A percentile compares a stretch with the other conserved stretches of the same genome.
These are phyloP conservation scores for Lasioglossum baleicum DNA, from an alignment of 1,140 invertebrate genomes.

Conservation along the genomic window DNA sequence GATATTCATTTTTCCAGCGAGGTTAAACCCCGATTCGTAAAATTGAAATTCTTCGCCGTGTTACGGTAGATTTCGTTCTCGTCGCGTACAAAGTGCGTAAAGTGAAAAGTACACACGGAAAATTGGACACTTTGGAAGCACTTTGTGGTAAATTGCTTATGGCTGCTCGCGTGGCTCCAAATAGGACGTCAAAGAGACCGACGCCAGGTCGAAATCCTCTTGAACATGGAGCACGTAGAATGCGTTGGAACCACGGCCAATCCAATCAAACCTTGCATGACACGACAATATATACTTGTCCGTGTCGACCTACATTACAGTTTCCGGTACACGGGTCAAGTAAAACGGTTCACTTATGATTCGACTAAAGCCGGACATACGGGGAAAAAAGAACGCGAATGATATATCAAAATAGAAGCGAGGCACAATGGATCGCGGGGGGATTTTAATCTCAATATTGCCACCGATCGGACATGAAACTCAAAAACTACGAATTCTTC, in stretches of 20 bases:
- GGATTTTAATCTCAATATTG: background rate
- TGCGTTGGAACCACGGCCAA: slow-evolving; percentile 18
- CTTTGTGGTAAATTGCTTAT: slow-evolving; percentile 32
- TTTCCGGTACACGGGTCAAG: background rate
- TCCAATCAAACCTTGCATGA: slow-evolving; percentile 38
- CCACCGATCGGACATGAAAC: background rate
- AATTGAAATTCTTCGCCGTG: background rate
- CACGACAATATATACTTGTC: slow-evolving; percentile 31
- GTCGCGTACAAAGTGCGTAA: background rate
- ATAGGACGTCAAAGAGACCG: slow-evolving; percentile 36
- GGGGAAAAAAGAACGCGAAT: background rate
- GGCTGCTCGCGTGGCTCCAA: slow-evolving; percentile 19
- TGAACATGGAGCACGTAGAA: slow-evolving; percentile 30
- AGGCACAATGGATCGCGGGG: background rate
- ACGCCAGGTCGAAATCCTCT: slow-evolving; percentile 27
- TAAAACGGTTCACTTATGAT: background rate
- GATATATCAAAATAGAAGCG: background rate
- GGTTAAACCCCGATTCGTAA: background rate
- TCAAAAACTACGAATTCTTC: background rate
- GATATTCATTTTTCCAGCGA: background rate
- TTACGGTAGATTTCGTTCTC: background rate
- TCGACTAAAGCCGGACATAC: background rate
- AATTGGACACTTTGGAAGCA: slow-evolving; percentile 12
- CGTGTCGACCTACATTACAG: slow-evolving; percentile 1
- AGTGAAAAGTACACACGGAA: slow-evolving; percentile 9